These are phyloP conservation scores for Frankliniella fusca DNA, from an alignment of 2,888 invertebrate species.

Conservation along the genomic window DNA sequence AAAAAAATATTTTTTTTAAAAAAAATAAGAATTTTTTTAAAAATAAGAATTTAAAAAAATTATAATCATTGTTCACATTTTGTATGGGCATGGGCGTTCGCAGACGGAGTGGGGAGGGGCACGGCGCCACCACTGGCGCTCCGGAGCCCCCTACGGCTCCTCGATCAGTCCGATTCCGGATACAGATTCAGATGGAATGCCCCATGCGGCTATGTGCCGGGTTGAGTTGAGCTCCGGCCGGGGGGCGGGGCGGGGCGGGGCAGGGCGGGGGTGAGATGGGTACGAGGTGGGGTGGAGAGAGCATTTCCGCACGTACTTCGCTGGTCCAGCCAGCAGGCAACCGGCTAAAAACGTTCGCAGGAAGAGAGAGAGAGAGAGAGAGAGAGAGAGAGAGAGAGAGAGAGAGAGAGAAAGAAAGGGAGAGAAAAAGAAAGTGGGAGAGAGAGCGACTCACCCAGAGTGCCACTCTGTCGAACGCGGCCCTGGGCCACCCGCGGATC, in stretches of 20 bases:
- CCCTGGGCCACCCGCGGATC: slow-evolving; percentile 7
- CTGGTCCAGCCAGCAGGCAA: not conserved
- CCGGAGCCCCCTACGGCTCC: too few species aligned
- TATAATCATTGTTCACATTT: too few species aligned
- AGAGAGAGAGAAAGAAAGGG: slow-evolving; percentile 32
- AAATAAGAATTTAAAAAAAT: too few species aligned
- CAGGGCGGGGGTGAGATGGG: not conserved
- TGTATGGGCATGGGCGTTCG: too few species aligned
- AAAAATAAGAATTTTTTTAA: too few species aligned
- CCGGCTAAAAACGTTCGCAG: not conserved
- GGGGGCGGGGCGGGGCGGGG: not conserved
- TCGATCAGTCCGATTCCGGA: too few species aligned
- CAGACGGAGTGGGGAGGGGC: too few species aligned
- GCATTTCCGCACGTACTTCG: not conserved
- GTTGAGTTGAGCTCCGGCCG: too few species aligned
- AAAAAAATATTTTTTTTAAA: too few species aligned
- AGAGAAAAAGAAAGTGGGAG: slow-evolving; percentile 36
- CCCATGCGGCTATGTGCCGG: too few species aligned
- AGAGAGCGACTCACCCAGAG: not conserved
- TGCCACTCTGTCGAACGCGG: not conserved
- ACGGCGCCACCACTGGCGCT: too few species aligned
- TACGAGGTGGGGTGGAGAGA: not conserved
- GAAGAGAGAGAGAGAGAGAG: slow-evolving; percentile 33
- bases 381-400: slow-evolving; percentile 28
- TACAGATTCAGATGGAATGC: too few species aligned